Evolutionary conservation across 2,113 vertebrate genomes (phyloP), one percentile per base, ranked within the genome.

Genomic region (Pollachius pollachius): DNA sequence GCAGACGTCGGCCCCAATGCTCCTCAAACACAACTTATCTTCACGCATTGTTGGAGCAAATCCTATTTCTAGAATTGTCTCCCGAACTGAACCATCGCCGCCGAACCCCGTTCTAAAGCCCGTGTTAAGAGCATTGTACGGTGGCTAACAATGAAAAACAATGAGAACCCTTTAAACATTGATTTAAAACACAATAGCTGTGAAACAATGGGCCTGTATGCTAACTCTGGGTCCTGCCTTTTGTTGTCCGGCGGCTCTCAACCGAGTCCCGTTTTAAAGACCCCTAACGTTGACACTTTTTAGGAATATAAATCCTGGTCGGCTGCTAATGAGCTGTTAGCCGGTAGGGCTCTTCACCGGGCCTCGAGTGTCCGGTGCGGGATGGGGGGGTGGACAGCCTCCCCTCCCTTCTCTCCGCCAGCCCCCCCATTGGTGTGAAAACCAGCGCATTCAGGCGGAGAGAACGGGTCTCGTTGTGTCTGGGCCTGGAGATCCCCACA

Each of bases 261-360:
- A 75, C n/a, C 25, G n/a, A 13, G 37, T 64, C 37, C 68, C 62
- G 48, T 11, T 62, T 23, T 15, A 15, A 21, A 56, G 27, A 56
- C 73, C 71, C 81, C 71, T 83, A 85, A 86, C 75, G 77, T 67
- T 52, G 66, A 70, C 64, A 65, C 72, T 79, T 69, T 64, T 52
- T 72, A 9, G 41, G 11, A 48, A 12, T 48, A 48, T 70, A 60
- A 67, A 81, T 73, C 73, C 70, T 69, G 17, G 66, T 72, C 71
- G 62, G n/a, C 66, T 78, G 80, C 52, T 79, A 70, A 84, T 83
- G 70, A 79, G 77, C 68, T 79, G 79, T 48, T 79, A 48, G 66
- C 67, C 69, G 67, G 79, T 68, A 64, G 74, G 77, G 78, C 68
- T 57, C 74, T 64, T 73, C 73, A 79, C 67, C 18, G 77, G 84